These are phyloP conservation scores for Pachypanchax playfairii DNA, from an alignment of 2,113 vertebrate species.

Conservation along the genomic window DNA sequence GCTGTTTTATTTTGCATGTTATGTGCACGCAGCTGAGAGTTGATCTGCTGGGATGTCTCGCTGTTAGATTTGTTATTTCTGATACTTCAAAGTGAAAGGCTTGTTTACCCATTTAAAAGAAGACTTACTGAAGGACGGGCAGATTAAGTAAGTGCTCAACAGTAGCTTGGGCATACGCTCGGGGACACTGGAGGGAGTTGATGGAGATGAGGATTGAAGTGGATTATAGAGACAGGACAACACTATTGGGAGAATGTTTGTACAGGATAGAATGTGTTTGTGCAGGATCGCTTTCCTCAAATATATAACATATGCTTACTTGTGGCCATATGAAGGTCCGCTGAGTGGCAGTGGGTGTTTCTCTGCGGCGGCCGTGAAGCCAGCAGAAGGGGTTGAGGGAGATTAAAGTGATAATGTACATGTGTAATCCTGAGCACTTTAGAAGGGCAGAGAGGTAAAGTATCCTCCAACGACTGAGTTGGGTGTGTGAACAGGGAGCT, in stretches of 20 bases:
- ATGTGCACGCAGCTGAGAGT: constrained; percentile 4
- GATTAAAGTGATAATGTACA: constrained; percentile 77
- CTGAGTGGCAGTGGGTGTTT: constrained; percentile 6
- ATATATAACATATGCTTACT: constrained; percentile 33
- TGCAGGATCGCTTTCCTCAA: constrained; percentile 33
- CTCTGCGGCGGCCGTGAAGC: constrained; percentile 22
- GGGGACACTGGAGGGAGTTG: constrained; percentile 37
- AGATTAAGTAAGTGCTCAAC: constrained; percentile 38
- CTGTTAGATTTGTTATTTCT: constrained; percentile 33
- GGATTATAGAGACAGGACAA: constrained; percentile 53
- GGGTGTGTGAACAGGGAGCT: constrained; percentile 36
- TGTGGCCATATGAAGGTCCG: constrained; percentile 41
- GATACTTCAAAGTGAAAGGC: constrained; percentile 31
- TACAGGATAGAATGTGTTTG: constrained; percentile 53
- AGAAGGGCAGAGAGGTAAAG: constrained; percentile 53
- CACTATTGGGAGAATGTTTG: constrained; percentile 42
- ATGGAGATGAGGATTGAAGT: constrained; percentile 59
- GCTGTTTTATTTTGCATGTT: neutral
- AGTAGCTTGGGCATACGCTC: constrained; percentile 29
- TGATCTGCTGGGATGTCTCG: constrained; percentile 19
- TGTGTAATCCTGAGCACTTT: constrained; percentile 70
- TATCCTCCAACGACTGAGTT: constrained; percentile 34
- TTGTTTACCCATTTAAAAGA: constrained; percentile 51
- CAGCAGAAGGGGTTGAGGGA: constrained; percentile 66
- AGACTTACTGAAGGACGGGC: constrained; percentile 12